Evolutionary conservation across 2,797 vertebrate species (phyloP).

Genomic region (Chaunax sp.): DNA sequence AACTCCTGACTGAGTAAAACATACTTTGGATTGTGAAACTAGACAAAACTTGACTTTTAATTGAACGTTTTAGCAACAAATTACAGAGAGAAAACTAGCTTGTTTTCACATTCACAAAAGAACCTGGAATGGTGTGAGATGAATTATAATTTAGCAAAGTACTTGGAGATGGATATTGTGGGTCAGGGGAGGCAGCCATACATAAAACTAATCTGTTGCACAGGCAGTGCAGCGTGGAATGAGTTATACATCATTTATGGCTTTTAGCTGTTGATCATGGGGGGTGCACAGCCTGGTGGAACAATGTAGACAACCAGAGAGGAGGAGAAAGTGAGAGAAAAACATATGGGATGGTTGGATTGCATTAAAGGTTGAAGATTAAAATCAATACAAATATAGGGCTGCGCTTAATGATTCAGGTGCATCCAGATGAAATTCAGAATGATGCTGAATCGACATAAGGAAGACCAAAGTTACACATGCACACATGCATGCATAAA

Average conservation of each 20-base stretch:
- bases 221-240: slow-evolving; percentile 53
- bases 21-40: neutral
- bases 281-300: slow-evolving; percentile 10
- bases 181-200: slow-evolving; percentile 54
- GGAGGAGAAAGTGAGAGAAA: slow-evolving; percentile 15
- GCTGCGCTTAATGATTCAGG: slow-evolving; percentile 45
- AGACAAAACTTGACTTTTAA: neutral
- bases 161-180: slow-evolving; percentile 56
- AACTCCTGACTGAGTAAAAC: too few relatives aligned
- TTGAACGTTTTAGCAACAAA: neutral
- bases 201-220: slow-evolving; percentile 70
- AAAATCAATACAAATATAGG: slow-evolving; percentile 74
- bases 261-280: slow-evolving; percentile 65
- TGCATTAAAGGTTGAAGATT: slow-evolving; percentile 57
- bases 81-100: slow-evolving; percentile 2
- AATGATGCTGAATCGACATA: slow-evolving; percentile 41
- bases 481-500: neutral
- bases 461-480: neutral
- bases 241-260: slow-evolving; percentile 72
- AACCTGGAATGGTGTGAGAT: slow-evolving; percentile 7
- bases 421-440: slow-evolving; percentile 46
- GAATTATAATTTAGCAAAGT: slow-evolving; percentile 52
- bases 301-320: slow-evolving; percentile 45
- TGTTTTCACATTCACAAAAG: slow-evolving; percentile 22
- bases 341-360: slow-evolving; percentile 4